Percentiles rank a stretch among this genome's conserved stretches.
These are phyloP conservation scores for Pseudochaenichthys georgianus DNA, from an alignment of 2,797 vertebrate species.

Conservation along the genomic window DNA sequence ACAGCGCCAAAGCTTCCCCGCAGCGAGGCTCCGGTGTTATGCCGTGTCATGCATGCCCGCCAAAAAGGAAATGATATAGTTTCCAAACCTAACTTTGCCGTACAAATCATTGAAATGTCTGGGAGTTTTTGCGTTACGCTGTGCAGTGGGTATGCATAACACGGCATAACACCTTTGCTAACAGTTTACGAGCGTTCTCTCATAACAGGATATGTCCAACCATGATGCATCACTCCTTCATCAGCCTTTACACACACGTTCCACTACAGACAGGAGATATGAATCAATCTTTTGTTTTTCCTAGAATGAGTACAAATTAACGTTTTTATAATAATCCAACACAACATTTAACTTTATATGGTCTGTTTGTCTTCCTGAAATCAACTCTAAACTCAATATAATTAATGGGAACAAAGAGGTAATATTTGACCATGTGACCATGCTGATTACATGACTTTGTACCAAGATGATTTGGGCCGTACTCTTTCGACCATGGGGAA, in stretches of 20 bases:
- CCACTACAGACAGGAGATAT: constrained; percentile 33
- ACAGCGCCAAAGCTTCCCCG: too few relatives aligned
- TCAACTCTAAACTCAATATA: neutral
- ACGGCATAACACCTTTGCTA: too few relatives aligned
- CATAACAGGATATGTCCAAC: constrained; percentile 50
- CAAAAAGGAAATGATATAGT: too few relatives aligned
- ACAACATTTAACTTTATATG: neutral
- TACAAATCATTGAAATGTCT: too few relatives aligned
- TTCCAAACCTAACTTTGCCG: too few relatives aligned
- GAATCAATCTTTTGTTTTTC: constrained; percentile 29
- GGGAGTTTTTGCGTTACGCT: too few relatives aligned
- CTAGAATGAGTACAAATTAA: neutral
- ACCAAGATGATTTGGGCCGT: neutral
- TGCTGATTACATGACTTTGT: constrained; percentile 26
- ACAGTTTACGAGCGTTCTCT: too few relatives aligned
- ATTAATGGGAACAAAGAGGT: constrained; percentile 10
- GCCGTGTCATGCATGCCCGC: too few relatives aligned
- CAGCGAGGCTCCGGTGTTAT: too few relatives aligned
- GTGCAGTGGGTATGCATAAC: too few relatives aligned
- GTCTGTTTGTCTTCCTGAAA: constrained; percentile 1
- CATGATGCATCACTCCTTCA: constrained; percentile 60
- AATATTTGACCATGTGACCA: constrained; percentile 1
- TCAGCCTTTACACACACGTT: constrained; percentile 27
- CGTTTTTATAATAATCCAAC: neutral
- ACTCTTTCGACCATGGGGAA: constrained; percentile 27